Evolutionary conservation across 2,113 vertebrate genomes (phyloP).

Genomic region (Gasterosteus nipponicus): DNA sequence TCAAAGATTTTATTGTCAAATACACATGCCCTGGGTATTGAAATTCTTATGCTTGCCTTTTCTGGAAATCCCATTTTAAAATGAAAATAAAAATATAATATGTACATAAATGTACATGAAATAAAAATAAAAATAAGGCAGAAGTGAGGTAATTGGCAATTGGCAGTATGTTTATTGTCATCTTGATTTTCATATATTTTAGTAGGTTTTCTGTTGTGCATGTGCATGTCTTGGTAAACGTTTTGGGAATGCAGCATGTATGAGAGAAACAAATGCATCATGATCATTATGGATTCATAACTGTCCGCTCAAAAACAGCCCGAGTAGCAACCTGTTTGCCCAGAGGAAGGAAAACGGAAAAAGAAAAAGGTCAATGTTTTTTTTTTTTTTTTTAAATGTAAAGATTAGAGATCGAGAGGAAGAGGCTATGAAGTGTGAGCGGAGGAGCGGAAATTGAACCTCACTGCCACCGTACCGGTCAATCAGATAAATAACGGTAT

Average conservation of each 20-base stretch:
- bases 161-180: background rate
- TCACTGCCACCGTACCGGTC: slow-evolving; percentile 73
- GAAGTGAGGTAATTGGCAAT: background rate
- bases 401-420: slow-evolving; percentile 78
- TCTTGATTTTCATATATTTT: background rate
- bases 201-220: background rate
- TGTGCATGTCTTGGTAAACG: background rate
- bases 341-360: slow-evolving; percentile 1
- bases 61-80: too few relatives aligned
- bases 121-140: too few relatives aligned
- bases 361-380: slow-evolving; percentile 30
- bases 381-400: slow-evolving; percentile 72
- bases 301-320: slow-evolving; percentile 26
- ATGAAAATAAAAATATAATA: too few relatives aligned
- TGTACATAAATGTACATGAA: too few relatives aligned
- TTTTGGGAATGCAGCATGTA: slow-evolving; percentile 19
- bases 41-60: too few relatives aligned
- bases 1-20: too few relatives aligned
- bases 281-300: slow-evolving; percentile 22
- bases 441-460: slow-evolving; percentile 79
- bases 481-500: slow-evolving; percentile 84
- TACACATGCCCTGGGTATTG: too few relatives aligned
- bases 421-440: slow-evolving; percentile 78
- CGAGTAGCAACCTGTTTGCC: slow-evolving; percentile 39
- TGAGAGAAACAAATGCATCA: slow-evolving; percentile 9